A percentile compares a stretch with the other conserved stretches of the same genome.
These are phyloP conservation scores for Vimba vimba DNA, from an alignment of 2,113 vertebrate species.

Conservation along the genomic window DNA sequence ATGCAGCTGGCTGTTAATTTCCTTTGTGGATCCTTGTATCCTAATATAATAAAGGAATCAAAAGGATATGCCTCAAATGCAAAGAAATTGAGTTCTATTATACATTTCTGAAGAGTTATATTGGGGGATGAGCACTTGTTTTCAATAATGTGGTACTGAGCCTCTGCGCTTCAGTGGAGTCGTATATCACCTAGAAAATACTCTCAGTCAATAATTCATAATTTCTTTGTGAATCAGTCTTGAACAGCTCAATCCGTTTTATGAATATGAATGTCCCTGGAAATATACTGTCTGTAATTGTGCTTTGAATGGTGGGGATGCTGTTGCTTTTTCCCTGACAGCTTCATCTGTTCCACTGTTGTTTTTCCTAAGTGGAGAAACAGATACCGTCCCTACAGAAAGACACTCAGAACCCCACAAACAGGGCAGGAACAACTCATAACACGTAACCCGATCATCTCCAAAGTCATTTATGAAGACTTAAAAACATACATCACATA, in stretches of 20 bases:
- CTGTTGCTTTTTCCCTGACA: not conserved
- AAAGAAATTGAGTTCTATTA: constrained; percentile 12
- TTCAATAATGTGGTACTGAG: constrained; percentile 23
- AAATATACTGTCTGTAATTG: constrained; percentile 12
- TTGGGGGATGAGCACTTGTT: not conserved
- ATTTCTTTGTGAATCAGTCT: constrained; percentile 34
- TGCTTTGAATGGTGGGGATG: constrained; percentile 7
- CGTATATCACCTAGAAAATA: constrained; percentile 12
- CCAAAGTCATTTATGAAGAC: not conserved
- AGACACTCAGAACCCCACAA: not conserved
- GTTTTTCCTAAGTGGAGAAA: constrained; percentile 19
- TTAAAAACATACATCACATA: not conserved
- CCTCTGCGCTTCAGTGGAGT: constrained; percentile 10
- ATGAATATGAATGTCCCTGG: constrained; percentile 43
- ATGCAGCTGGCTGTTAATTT: constrained; percentile 12
- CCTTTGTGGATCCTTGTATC: constrained; percentile 16
- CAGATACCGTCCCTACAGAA: not conserved
- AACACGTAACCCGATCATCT: not conserved
- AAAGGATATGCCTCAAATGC: constrained; percentile 19
- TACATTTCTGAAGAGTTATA: constrained; percentile 30
- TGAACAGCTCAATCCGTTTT: not conserved
- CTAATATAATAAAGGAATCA: constrained; percentile 12
- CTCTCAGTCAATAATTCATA: constrained; percentile 33
- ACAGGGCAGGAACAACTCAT: not conserved
- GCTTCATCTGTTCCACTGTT: constrained; percentile 28